Evolutionary conservation across 2,113 vertebrate species (phyloP), one percentile per base, ranked within the genome.

Genomic region (Macquaria ambigua): DNA sequence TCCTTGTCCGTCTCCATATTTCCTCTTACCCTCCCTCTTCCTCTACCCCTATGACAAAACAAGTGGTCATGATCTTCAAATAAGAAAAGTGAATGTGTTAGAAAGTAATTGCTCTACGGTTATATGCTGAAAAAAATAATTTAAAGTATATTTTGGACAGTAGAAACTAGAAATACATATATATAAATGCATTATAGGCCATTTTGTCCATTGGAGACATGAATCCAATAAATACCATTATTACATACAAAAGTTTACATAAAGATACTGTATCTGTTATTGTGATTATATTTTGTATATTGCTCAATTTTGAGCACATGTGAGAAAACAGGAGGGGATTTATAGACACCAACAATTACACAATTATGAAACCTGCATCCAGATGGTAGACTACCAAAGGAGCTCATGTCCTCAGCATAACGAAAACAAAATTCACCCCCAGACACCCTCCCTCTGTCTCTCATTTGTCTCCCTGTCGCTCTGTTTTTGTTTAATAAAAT

Each of bases 401-500:
- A 82, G 56, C 74, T 74, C 62, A 67, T 78, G 73, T 91, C 84
- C 74, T 87, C 75, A 56, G 75, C 50, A 73, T 43, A n/a, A 72
- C 25, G 3, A 80, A 82, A 84, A 88, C 74, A 79, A 74, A 70
- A 41, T 55, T 73, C 75, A 76, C 48, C 73, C 77, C 23, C 23
- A 55, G 55, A 73, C 83, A 1, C n/a, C 61, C 71, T 80, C 77
- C 71, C 75, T 61, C 52, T 46, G 46, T 79, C 75, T 87, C 74
- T 83, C 78, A 81, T 73, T 82, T 8, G 80, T 81, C 83, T 92
- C 69, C 39, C 46, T 41, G 41, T 73, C 9, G 28, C 37, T 81
- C 5, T 83, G 69, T 90, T 84, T 90, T 59, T 53, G 16, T 85
- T 83, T 78, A 82, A 85, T 84, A 81, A 86, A 87, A 92, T 82